Base-by-base conservation (phyloP, 1,140 invertebrate species). In the Sminthurinus signatus region DNA sequence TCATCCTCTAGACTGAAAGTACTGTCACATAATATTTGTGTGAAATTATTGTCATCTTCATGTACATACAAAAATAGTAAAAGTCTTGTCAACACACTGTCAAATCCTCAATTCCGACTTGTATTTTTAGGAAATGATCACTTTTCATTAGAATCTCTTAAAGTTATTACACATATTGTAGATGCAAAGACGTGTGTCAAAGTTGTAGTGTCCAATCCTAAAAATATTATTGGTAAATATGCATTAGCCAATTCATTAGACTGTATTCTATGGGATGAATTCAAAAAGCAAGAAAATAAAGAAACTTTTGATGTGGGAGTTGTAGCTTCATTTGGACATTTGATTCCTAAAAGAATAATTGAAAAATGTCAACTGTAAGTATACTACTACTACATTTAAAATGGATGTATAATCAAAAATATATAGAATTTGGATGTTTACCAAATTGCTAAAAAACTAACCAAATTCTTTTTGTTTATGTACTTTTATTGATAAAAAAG, bases 111-210 rank as follows among this genome's bases (percentile, higher is more conserved):
- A 27, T 52, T 52, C 27, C 21, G 50, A 23, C 2, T 52, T 27
- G 3, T 52, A 29, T 73, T 73, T 50, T 43, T 70, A 50, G 72
- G 72, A 19, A 73, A 58, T 65, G 69, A 73, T 59, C 88, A 91
- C 0, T 91, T 89, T 17, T 93, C 93, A 68, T 88, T 93, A n/a
- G 91, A 91, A 78, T 88, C 89, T 0, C 88, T 89, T 62, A 89
- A 93, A 76, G 86, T 91, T 51, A 91, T 91, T 88, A 91, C 90
- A 73, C 77, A 91, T n/a, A 87, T 86, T 0, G 91, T 89, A 73
- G 88, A 85, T 0, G 83, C 84, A 60, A 91, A 92, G 72, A 87
- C 92, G 46, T 92, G 92, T 74, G 85, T 87, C 17, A 88, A 88
- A 3, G 82, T 93, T 75, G 84, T 92, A 1, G 89, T 93, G 72